phyloP scores from a whole-genome alignment of 2,888 invertebrate species.

The Acrobasis consociella region DNA sequence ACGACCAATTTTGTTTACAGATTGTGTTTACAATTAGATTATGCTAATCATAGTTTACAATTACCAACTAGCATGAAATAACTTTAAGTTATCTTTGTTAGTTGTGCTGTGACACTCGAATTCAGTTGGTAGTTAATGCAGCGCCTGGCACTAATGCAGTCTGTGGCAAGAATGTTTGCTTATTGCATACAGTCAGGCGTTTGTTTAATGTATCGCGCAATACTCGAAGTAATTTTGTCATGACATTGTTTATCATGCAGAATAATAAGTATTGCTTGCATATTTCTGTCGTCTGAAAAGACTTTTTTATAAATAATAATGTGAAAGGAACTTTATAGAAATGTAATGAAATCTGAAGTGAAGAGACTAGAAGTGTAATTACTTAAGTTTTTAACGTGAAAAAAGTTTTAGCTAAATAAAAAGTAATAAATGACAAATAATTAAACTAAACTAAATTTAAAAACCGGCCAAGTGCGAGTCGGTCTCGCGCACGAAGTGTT shows the following conservation, averaged over 20 bases:
- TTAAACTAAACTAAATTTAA: too few relatives aligned
- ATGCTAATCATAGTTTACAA: neutral
- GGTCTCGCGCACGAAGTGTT: too few relatives aligned
- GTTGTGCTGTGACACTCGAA: neutral
- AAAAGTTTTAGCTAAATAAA: too few relatives aligned
- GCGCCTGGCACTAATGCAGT: conserved; percentile 17
- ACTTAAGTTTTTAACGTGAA: too few relatives aligned
- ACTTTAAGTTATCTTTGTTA: neutral
- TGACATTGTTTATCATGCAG: neutral
- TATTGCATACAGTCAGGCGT: conserved; percentile 15
- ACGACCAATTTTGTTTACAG: neutral
- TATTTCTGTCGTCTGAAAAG: too few relatives aligned
- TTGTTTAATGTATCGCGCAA: conserved; percentile 5
- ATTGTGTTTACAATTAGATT: neutral
- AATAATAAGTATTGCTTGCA: neutral
- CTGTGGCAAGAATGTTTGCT: conserved; percentile 20
- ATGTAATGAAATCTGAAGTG: too few relatives aligned
- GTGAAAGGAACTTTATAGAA: too few relatives aligned
- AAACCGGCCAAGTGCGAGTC: too few relatives aligned
- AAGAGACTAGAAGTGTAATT: too few relatives aligned
- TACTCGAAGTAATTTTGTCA: neutral
- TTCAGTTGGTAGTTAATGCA: conserved; percentile 14
- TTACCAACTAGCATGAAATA: neutral
- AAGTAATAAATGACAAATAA: too few relatives aligned
- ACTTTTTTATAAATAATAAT: too few relatives aligned